Percentiles rank a stretch among this genome's conserved stretches.
These are phyloP conservation scores for Parambassis ranga DNA, from an alignment of 2,797 vertebrate genomes.

Conservation along the genomic window DNA sequence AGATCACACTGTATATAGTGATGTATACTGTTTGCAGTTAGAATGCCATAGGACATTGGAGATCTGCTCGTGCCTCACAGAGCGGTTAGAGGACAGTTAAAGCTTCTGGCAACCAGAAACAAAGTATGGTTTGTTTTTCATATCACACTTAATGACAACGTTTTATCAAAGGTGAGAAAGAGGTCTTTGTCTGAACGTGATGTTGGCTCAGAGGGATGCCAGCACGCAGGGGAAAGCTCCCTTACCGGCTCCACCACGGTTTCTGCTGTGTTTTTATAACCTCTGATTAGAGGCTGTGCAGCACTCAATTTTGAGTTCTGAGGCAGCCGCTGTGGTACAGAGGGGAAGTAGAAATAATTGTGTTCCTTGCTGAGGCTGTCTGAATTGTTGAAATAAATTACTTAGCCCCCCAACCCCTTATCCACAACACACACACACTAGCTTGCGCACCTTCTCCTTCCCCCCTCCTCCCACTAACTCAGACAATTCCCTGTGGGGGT, in stretches of 20 bases:
- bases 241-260: constrained; percentile 31
- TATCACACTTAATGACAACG: constrained; percentile 63
- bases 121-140: constrained; percentile 58
- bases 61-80: constrained; percentile 24
- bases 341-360: constrained; percentile 80
- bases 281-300: constrained; percentile 79
- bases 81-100: constrained; percentile 38
- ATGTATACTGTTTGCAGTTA: constrained; percentile 17
- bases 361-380: constrained; percentile 73
- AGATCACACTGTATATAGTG: neutral
- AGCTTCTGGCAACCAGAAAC: constrained; percentile 53
- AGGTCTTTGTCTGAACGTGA: constrained; percentile 65
- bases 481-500: constrained; percentile 69
- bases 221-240: constrained; percentile 39
- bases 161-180: constrained; percentile 79
- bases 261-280: constrained; percentile 77
- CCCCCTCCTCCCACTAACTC: constrained; percentile 47
- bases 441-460: constrained; percentile 15
- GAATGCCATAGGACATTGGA: constrained; percentile 47
- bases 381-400: constrained; percentile 83
- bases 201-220: constrained; percentile 59
- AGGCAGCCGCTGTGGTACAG: constrained; percentile 61
- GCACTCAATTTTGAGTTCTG: constrained; percentile 75
- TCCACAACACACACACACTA: constrained; percentile 52
- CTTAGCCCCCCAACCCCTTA: constrained; percentile 56